Percentiles rank a stretch among this genome's conserved stretches.
Evolutionary conservation across 1,140 invertebrate species (phyloP).

Genomic region (Nylanderia fulva): DNA sequence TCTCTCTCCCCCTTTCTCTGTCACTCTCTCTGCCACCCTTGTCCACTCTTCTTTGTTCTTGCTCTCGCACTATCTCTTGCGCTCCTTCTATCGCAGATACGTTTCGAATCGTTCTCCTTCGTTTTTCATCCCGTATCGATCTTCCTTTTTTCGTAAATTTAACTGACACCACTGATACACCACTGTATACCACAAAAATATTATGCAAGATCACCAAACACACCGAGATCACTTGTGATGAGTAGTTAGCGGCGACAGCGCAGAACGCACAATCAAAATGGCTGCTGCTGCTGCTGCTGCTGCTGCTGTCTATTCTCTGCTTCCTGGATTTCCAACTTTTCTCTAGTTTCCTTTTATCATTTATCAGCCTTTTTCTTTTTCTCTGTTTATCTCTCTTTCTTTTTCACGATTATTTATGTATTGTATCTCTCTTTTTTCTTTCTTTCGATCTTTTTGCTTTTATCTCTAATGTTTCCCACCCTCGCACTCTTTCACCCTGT

Average conservation of each 20-base stretch:
- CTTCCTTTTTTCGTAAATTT: background rate
- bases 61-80: constrained; percentile 22
- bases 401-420: background rate
- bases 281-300: constrained; percentile 76
- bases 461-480: constrained; percentile 21
- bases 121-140: constrained; percentile 1
- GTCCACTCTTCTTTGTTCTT: constrained; percentile 65
- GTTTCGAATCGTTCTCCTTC: constrained; percentile 3
- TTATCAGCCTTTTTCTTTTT: background rate
- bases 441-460: background rate
- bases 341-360: background rate
- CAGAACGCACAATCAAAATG: constrained; percentile 77
- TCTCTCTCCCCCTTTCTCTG: too few species aligned
- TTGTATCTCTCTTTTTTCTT: background rate
- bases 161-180: background rate
- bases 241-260: constrained; percentile 70
- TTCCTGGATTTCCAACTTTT: background rate
- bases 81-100: constrained; percentile 13
- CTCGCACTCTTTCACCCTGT: constrained; percentile 30
- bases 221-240: constrained; percentile 63
- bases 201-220: constrained; percentile 59
- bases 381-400: background rate
- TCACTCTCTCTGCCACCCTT: too few species aligned
- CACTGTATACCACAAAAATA: constrained; percentile 42
- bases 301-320: constrained; percentile 52